These are phyloP conservation scores for Ophioninae sp. DNA, from an alignment of 2,888 invertebrate genomes.

Conservation along the genomic window DNA sequence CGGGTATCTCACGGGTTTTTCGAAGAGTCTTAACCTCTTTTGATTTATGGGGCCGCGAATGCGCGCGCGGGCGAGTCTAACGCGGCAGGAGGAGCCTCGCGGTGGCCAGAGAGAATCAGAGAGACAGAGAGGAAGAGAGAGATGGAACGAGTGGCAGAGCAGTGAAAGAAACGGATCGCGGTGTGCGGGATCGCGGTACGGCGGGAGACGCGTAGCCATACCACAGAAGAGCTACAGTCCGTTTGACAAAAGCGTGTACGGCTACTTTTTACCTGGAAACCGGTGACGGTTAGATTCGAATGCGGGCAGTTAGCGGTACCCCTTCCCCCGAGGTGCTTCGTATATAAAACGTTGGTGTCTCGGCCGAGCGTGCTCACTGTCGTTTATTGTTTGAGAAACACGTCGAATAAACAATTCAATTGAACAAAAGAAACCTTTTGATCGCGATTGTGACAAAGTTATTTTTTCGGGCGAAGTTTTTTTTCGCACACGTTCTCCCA, in stretches of 20 bases:
- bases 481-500: no score
- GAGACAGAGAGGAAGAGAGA: background rate
- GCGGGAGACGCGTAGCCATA: conserved; percentile 73
- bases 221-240: conserved; percentile 58
- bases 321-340: background rate
- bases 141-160: conserved; percentile 19
- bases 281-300: conserved; percentile 22
- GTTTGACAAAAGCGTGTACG: no score
- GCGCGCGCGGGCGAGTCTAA: background rate
- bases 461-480: background rate
- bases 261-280: background rate
- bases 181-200: conserved; percentile 68
- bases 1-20: background rate
- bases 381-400: no score
- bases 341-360: no score
- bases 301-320: no score
- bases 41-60: background rate
- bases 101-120: background rate
- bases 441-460: no score
- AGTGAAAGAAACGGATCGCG: conserved; percentile 23
- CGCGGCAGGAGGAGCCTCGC: conserved; percentile 8
- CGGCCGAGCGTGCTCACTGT: no score
- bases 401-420: no score
- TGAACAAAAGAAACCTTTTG: no score
- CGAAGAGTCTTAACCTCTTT: background rate